These are phyloP conservation scores for Tupiocoris notatus DNA, from an alignment of 2,888 invertebrate genomes.

Conservation along the genomic window DNA sequence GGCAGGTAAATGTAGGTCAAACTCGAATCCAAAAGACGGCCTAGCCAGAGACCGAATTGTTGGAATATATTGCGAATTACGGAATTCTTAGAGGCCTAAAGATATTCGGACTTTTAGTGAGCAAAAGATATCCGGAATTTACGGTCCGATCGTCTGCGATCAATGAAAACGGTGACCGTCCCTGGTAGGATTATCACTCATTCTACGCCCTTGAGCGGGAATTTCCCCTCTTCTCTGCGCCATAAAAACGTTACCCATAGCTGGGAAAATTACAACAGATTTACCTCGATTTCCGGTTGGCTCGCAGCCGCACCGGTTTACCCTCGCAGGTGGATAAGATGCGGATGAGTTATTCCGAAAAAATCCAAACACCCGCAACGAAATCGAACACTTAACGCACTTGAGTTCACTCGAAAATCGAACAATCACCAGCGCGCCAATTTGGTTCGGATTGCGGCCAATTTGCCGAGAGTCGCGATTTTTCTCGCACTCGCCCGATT, in stretches of 20 bases:
- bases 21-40: not conserved
- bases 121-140: too few species aligned
- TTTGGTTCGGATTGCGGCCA: not conserved
- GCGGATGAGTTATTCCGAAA: not conserved
- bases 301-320: conserved; percentile 4
- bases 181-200: too few species aligned
- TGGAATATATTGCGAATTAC: not conserved
- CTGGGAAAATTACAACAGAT: too few species aligned
- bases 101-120: too few species aligned
- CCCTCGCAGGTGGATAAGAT: not conserved
- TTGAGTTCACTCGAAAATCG: not conserved
- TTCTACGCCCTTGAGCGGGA: too few species aligned
- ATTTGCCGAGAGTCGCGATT: not conserved
- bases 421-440: not conserved
- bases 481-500: too few species aligned
- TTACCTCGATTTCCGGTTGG: conserved; percentile 13
- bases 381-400: too few species aligned
- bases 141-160: too few species aligned
- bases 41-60: not conserved
- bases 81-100: too few species aligned
- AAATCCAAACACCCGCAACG: not conserved
- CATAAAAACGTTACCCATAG: too few species aligned
- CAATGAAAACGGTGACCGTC: too few species aligned
- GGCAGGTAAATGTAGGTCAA: not conserved
- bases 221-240: too few species aligned